Evolutionary conservation across 2,113 vertebrate species (phyloP).

Genomic region (Cryptotis parvus): DNA sequence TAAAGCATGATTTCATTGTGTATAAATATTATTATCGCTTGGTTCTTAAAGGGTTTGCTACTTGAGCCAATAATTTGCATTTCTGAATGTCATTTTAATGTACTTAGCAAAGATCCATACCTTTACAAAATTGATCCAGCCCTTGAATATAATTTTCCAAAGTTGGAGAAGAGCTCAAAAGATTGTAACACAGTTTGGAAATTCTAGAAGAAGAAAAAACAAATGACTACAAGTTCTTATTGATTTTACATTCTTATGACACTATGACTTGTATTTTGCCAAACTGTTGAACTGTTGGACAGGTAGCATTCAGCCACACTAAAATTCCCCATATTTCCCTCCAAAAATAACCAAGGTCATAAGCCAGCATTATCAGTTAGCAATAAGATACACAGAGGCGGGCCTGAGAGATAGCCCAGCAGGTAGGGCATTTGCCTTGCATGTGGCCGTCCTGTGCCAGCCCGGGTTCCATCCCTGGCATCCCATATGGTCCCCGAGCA

Average conservation of each 20-base stretch:
- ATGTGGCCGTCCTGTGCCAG: too few relatives aligned
- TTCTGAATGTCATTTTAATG: background rate
- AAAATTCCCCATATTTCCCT: background rate
- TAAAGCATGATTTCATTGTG: background rate
- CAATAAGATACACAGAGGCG: background rate
- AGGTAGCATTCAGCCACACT: background rate
- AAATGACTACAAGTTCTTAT: slow-evolving; percentile 31
- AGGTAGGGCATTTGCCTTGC: too few relatives aligned
- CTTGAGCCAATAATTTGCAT: background rate
- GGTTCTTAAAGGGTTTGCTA: slow-evolving; percentile 23
- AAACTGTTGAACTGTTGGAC: background rate
- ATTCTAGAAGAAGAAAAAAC: slow-evolving; percentile 86
- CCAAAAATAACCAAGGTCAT: background rate
- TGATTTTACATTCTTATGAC: background rate
- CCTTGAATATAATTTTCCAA: slow-evolving; percentile 89
- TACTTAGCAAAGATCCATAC: slow-evolving; percentile 34
- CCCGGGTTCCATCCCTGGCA: too few relatives aligned
- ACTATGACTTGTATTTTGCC: background rate
- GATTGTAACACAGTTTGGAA: slow-evolving; percentile 89
- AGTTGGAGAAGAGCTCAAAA: slow-evolving; percentile 89
- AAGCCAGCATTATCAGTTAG: background rate
- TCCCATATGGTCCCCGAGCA: too few relatives aligned
- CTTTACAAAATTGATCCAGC: slow-evolving; percentile 87
- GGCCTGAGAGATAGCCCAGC: too few relatives aligned
- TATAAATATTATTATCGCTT: background rate